These are phyloP conservation scores for Acridotheres tristis DNA, from an alignment of 2,797 vertebrate species.

Conservation along the genomic window DNA sequence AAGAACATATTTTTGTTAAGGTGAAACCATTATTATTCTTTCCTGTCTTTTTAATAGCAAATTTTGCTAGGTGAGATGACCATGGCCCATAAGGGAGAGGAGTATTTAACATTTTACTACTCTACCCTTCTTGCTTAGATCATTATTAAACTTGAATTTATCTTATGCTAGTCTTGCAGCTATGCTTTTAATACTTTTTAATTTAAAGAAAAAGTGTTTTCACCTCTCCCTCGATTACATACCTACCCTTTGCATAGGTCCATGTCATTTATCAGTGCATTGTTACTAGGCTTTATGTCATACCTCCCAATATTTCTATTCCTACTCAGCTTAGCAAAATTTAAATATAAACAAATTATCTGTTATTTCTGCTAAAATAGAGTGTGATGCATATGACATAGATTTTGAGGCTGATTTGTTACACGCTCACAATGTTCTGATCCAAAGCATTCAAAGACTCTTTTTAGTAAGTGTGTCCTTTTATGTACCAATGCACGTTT, in stretches of 20 bases:
- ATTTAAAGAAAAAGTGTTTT: not conserved
- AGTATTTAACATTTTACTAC: not conserved
- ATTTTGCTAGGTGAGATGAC: not conserved
- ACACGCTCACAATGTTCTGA: not conserved
- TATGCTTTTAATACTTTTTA: not conserved
- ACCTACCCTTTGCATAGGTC: not conserved
- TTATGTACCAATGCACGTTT: not conserved
- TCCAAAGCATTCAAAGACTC: not conserved
- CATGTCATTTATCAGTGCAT: not conserved
- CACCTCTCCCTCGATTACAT: not conserved
- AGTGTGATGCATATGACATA: not conserved
- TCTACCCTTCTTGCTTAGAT: not conserved
- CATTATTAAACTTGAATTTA: not conserved
- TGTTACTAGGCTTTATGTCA: not conserved
- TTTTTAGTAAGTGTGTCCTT: not conserved
- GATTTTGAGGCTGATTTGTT: not conserved
- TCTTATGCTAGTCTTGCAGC: not conserved
- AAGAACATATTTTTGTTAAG: not conserved
- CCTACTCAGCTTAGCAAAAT: not conserved
- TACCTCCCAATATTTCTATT: not conserved
- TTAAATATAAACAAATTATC: not conserved
- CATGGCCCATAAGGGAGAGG: not conserved
- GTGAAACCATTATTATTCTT: not conserved
- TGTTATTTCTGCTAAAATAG: not conserved
- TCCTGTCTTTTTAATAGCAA: not conserved